A percentile compares a stretch with the other conserved stretches of the same genome.
Conservation (phyloP, 1,140 invertebrate genomes). For the Oppia nitens region DNA sequence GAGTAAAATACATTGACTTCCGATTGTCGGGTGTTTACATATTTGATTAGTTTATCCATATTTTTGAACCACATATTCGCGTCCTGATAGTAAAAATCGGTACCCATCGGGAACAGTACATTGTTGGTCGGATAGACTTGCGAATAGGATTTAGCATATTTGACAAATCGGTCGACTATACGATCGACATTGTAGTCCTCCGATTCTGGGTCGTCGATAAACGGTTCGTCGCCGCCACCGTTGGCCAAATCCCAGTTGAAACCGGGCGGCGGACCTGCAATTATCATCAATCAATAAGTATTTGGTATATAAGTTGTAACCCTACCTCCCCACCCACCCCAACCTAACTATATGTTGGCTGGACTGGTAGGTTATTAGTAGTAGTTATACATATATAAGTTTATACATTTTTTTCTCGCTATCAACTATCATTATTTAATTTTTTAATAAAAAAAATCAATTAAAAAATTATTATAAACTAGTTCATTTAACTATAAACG, state of each 20-base stretch:
- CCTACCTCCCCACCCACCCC: no score
- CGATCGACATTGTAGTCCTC: conserved; percentile 14
- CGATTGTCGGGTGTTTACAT: conserved; percentile 30
- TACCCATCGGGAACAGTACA: conserved; percentile 14
- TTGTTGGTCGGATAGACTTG: conserved; percentile 12
- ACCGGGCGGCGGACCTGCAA: conserved; percentile 3
- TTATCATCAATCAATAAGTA: no score
- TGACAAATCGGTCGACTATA: conserved; percentile 5
- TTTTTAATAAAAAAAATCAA: not conserved
- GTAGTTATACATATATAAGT: no score
- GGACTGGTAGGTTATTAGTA: no score
- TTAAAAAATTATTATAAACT: no score
- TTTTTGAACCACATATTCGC: conserved; percentile 69
- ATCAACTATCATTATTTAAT: not conserved
- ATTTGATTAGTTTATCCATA: conserved; percentile 60
- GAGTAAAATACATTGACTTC: conserved; percentile 52
- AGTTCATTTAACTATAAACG: no score
- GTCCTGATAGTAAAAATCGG: conserved; percentile 15
- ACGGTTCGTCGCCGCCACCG: conserved; percentile 6
- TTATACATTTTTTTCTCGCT: no score
- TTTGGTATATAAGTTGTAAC: no score
- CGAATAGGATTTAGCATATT: not conserved
- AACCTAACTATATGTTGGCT: no score
- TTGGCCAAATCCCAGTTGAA: conserved; percentile 9
- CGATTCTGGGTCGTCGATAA: conserved; percentile 13